These are phyloP conservation scores for Reticulitermes lucifugus DNA, from an alignment of 2,888 invertebrate genomes.

Conservation along the genomic window DNA sequence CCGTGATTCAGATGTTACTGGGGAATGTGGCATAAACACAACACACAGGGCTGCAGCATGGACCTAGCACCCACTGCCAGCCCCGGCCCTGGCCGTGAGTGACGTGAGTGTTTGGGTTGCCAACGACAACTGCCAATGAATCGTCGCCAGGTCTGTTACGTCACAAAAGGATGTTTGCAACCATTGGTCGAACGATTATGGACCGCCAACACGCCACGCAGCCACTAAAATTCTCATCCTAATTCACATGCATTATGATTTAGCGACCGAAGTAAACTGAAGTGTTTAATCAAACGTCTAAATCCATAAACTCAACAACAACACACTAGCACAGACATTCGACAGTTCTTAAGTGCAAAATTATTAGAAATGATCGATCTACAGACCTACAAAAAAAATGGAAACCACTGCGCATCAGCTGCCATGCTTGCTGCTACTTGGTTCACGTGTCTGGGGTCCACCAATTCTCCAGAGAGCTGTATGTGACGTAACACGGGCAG, in stretches of 20 bases:
- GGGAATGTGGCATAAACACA: slow-evolving; percentile 28
- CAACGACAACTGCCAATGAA: slow-evolving; percentile 50
- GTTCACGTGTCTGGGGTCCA: slow-evolving; percentile 65
- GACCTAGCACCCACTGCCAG: slow-evolving; percentile 39
- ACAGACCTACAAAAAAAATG: slow-evolving; percentile 12
- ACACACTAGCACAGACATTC: background rate
- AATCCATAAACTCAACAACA: background rate
- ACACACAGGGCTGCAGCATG: slow-evolving; percentile 34
- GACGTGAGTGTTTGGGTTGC: slow-evolving; percentile 49
- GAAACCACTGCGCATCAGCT: slow-evolving; percentile 63
- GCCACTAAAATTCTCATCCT: slow-evolving; percentile 58
- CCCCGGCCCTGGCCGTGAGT: slow-evolving; percentile 45
- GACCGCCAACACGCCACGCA: slow-evolving; percentile 64
- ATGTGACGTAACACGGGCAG: slow-evolving; percentile 63
- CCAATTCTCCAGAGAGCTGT: slow-evolving; percentile 58
- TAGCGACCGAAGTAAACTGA: background rate
- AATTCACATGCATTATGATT: slow-evolving; percentile 24
- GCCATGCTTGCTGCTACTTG: slow-evolving; percentile 63
- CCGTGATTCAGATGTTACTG: background rate
- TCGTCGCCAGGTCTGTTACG: slow-evolving; percentile 57
- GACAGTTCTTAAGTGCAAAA: background rate
- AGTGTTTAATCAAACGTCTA: background rate
- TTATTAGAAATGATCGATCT: slow-evolving; percentile 29
- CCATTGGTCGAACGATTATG: slow-evolving; percentile 62
- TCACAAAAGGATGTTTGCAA: slow-evolving; percentile 58